phyloP scores from a whole-genome alignment of 2,888 invertebrate genomes.

The Macrophya annulata region DNA sequence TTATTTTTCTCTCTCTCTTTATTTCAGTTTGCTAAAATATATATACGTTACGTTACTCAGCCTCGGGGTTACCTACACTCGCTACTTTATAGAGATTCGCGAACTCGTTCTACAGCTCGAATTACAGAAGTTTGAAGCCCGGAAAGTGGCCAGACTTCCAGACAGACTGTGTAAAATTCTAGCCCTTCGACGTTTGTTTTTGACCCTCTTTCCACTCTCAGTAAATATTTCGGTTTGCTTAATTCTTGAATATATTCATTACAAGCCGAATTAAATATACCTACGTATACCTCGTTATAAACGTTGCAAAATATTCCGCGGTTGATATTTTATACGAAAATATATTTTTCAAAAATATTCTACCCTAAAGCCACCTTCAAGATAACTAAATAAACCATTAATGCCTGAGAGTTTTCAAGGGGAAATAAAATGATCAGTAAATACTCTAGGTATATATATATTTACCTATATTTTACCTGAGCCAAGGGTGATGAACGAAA shows the following conservation, averaged over 20 bases:
- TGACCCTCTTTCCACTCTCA: background rate
- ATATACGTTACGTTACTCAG: background rate
- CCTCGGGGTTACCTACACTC: background rate
- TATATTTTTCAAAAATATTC: background rate
- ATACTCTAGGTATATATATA: no score
- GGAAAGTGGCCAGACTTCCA: conserved; percentile 39
- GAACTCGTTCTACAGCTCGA: conserved; percentile 31
- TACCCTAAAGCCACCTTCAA: background rate
- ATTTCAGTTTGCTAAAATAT: conserved; percentile 12
- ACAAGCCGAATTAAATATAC: background rate
- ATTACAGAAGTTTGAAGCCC: conserved; percentile 47
- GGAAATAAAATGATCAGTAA: conserved; percentile 24
- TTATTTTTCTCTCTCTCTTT: background rate
- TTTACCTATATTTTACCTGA: background rate
- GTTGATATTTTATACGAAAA: background rate
- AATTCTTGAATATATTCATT: background rate
- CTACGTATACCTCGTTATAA: background rate
- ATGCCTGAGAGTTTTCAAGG: background rate
- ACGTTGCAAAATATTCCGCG: background rate
- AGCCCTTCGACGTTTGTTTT: background rate
- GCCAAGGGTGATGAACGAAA: background rate
- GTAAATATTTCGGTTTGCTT: background rate
- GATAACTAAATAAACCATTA: background rate
- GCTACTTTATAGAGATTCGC: conserved; percentile 26
- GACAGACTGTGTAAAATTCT: background rate